Percentiles rank a stretch among this genome's conserved stretches.
These are phyloP conservation scores for Cryptus armator DNA, from an alignment of 2,888 invertebrate species.

Conservation along the genomic window DNA sequence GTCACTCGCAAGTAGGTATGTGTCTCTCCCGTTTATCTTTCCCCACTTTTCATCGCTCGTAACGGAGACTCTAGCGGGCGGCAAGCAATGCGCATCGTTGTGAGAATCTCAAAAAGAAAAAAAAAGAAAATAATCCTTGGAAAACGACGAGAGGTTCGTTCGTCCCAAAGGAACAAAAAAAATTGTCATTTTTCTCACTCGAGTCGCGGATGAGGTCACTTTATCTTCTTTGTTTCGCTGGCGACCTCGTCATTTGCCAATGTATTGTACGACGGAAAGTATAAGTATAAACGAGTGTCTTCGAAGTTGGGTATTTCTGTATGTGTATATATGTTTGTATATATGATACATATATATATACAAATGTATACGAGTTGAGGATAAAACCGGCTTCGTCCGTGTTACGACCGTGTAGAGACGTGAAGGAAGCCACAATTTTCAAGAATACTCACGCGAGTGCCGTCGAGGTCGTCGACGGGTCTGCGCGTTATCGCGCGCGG, in stretches of 20 bases:
- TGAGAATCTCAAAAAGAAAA: neutral
- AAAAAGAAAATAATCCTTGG: neutral
- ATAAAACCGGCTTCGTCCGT: conserved; percentile 28
- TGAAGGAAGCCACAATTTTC: conserved; percentile 37
- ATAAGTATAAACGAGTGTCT: neutral
- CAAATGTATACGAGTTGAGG: neutral
- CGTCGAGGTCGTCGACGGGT: conserved; percentile 42
- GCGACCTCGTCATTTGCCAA: conserved; percentile 44
- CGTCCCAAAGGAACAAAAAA: conserved; percentile 1
- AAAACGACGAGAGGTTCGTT: neutral
- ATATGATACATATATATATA: neutral
- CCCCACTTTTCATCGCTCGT: conserved; percentile 33
- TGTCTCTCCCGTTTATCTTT: conserved; percentile 37
- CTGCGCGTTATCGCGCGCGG: conserved; percentile 60
- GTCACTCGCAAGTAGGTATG: conserved; percentile 46
- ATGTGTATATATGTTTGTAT: neutral
- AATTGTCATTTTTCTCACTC: conserved; percentile 53
- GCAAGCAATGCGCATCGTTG: neutral
- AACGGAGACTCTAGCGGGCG: neutral
- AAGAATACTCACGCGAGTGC: conserved; percentile 27
- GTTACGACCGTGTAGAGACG: conserved; percentile 25
- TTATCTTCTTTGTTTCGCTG: conserved; percentile 48
- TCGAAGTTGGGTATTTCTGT: neutral
- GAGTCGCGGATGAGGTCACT: conserved; percentile 45
- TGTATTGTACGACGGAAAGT: neutral